phyloP scores from a whole-genome alignment of 1,140 invertebrate species.

The Vanessa tameamea region DNA sequence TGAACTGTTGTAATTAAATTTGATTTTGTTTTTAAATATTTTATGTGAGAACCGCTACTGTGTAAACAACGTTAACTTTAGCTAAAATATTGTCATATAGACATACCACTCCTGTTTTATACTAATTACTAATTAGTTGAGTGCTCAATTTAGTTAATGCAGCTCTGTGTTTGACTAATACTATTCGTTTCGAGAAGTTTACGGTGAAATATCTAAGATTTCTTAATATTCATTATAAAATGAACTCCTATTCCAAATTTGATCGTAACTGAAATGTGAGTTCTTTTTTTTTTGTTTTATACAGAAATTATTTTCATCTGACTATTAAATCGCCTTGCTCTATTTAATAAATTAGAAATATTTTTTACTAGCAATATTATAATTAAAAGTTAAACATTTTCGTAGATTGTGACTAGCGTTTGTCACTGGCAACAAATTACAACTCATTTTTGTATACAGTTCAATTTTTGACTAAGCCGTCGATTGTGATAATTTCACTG shows the following conservation, averaged over 20 bases:
- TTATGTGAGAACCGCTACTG: neutral
- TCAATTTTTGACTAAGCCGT: no score
- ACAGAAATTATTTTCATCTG: no score
- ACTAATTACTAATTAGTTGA: conserved; percentile 35
- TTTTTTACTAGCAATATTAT: no score
- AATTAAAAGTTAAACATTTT: no score
- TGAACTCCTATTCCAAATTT: no score
- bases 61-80: conserved; percentile 14
- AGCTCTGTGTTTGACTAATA: conserved; percentile 50
- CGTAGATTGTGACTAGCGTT: no score
- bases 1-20: neutral
- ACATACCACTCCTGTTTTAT: conserved; percentile 17
- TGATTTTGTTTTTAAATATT: neutral
- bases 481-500: neutral
- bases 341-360: no score
- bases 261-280: no score
- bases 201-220: conserved; percentile 7
- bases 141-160: conserved; percentile 63
- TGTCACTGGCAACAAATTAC: no score
- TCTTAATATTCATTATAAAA: neutral
- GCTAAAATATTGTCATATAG: conserved; percentile 37
- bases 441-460: no score
- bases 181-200: conserved; percentile 39
- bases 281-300: no score
- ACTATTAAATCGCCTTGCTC: no score